Evolutionary conservation across 2,797 vertebrate genomes (phyloP).

Genomic region (Phrynocephalus vlangalii): DNA sequence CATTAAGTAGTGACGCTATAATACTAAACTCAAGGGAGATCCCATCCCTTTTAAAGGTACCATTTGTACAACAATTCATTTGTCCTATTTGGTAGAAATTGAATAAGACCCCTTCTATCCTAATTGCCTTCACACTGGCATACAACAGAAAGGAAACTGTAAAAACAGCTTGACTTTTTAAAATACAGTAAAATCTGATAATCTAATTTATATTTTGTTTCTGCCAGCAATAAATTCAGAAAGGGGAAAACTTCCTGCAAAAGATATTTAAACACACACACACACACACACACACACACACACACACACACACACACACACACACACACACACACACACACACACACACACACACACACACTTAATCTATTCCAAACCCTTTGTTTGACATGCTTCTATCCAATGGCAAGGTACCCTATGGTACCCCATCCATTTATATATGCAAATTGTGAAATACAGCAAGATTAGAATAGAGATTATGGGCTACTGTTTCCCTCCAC

Average conservation of each 20-base stretch:
- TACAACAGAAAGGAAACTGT: background rate
- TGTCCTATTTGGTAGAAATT: slow-evolving; percentile 8
- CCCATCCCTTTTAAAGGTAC: background rate
- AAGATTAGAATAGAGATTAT: background rate
- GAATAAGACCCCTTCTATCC: slow-evolving; percentile 6
- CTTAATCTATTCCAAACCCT: background rate
- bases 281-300: background rate
- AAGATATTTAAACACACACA: background rate
- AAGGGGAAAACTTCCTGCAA: background rate
- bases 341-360: background rate
- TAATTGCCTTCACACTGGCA: slow-evolving; percentile 1
- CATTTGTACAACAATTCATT: background rate
- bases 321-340: background rate
- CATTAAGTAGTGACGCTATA: slow-evolving; percentile 19
- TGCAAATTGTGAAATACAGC: background rate
- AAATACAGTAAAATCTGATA: background rate
- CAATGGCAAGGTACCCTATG: slow-evolving; percentile 41
- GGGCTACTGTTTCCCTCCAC: background rate
- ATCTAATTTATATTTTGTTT: background rate
- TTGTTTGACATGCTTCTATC: background rate
- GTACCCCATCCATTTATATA: background rate
- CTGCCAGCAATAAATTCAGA: background rate
- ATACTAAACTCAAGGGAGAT: background rate
- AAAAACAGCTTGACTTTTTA: background rate
- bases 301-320: background rate